phyloP scores from a whole-genome alignment of 2,888 invertebrate species.

The Dicycla oo region DNA sequence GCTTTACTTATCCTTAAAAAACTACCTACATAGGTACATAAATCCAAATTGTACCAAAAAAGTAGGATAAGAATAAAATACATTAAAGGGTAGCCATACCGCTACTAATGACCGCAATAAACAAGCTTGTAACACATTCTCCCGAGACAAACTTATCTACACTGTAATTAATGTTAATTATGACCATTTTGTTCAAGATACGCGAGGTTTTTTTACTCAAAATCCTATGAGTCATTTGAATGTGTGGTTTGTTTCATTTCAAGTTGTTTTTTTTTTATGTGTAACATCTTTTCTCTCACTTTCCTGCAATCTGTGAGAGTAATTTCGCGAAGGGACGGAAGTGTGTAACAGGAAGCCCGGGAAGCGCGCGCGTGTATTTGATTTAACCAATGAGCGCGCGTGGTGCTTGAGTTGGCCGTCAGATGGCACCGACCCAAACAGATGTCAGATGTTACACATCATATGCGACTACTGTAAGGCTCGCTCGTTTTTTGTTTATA shows the following conservation, averaged over 20 bases:
- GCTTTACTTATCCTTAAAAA: not conserved
- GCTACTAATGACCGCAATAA: conserved; percentile 39
- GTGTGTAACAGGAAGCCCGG: too few relatives aligned
- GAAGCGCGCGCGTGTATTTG: too few relatives aligned
- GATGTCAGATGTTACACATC: too few relatives aligned
- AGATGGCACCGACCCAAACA: too few relatives aligned
- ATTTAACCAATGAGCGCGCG: too few relatives aligned
- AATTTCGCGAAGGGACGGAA: too few relatives aligned
- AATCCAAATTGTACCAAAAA: conserved; percentile 7
- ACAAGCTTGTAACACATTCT: conserved; percentile 30
- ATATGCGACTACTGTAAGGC: too few relatives aligned
- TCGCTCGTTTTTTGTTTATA: too few relatives aligned
- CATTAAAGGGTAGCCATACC: conserved; percentile 11
- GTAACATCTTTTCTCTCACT: too few relatives aligned
- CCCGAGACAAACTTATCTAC: conserved; percentile 34
- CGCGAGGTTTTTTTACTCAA: not conserved
- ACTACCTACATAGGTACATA: not conserved
- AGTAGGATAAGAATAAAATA: conserved; percentile 17
- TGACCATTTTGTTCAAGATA: conserved; percentile 9
- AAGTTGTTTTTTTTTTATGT: not conserved
- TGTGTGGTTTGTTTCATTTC: not conserved
- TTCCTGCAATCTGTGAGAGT: too few relatives aligned
- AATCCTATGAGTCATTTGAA: not conserved
- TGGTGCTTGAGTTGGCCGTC: too few relatives aligned
- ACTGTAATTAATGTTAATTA: conserved; percentile 19